phyloP scores from a whole-genome alignment of 2,113 vertebrate species.

The Echinops telfairi region DNA sequence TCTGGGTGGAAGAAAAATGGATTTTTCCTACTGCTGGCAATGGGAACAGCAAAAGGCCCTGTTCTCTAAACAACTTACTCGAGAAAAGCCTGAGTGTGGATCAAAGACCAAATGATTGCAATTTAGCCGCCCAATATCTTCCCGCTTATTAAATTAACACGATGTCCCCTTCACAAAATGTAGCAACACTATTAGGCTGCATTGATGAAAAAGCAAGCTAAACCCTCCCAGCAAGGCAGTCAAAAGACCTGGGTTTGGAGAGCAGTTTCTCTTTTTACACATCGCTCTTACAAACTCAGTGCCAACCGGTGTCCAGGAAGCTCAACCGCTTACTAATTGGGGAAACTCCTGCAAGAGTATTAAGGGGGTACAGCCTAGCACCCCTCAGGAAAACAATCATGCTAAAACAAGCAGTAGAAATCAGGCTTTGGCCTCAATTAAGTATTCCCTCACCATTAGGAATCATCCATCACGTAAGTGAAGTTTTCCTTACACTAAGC shows the following conservation, averaged over 20 bases:
- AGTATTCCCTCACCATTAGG: not conserved
- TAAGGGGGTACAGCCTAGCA: not conserved
- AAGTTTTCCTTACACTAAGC: not conserved
- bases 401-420: not conserved
- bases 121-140: conserved; percentile 69
- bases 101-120: conserved; percentile 79
- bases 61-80: conserved; percentile 64
- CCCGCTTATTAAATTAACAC: conserved; percentile 73
- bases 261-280: not conserved
- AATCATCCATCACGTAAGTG: too few species aligned
- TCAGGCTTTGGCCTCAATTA: not conserved
- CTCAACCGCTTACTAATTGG: not conserved
- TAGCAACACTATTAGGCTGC: conserved; percentile 37
- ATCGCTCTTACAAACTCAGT: not conserved
- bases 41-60: conserved; percentile 61
- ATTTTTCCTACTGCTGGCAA: conserved; percentile 76
- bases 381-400: fast-evolving
- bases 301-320: not conserved
- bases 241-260: not conserved
- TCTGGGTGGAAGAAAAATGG: conserved; percentile 47
- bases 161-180: conserved; percentile 56
- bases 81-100: conserved; percentile 58
- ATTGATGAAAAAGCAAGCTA: not conserved
- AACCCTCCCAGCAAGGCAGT: not conserved
- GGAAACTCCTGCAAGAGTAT: not conserved